phyloP scores from a whole-genome alignment of 2,888 invertebrate genomes.

The Cotesia congregata region DNA sequence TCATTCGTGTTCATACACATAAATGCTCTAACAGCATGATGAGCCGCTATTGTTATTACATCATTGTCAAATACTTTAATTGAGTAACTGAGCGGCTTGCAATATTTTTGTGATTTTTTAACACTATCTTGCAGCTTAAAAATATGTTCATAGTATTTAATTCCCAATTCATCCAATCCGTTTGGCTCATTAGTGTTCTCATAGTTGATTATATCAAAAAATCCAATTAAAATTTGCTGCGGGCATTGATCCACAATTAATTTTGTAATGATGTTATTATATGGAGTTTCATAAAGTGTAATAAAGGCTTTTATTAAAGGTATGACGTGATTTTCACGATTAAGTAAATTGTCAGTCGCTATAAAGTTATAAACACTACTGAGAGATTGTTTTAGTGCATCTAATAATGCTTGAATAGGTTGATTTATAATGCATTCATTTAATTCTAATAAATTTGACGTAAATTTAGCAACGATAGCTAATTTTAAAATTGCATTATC shows the following conservation, averaged over 20 bases:
- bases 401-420: conserved; percentile 39
- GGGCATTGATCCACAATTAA: conserved; percentile 52
- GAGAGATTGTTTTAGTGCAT: conserved; percentile 48
- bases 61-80: conserved; percentile 42
- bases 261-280: conserved; percentile 49
- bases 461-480: conserved; percentile 54
- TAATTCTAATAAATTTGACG: conserved; percentile 55
- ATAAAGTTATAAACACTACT: conserved; percentile 47
- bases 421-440: conserved; percentile 43
- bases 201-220: conserved; percentile 52
- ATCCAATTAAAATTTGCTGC: conserved; percentile 45
- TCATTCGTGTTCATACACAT: conserved; percentile 51
- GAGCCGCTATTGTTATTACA: conserved; percentile 53
- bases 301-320: conserved; percentile 53
- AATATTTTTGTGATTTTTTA: conserved; percentile 33
- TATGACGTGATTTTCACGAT: conserved; percentile 32
- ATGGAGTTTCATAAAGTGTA: conserved; percentile 51
- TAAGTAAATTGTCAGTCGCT: neutral
- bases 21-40: conserved; percentile 56
- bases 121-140: conserved; percentile 26
- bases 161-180: conserved; percentile 19
- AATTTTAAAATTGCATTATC: conserved; percentile 52
- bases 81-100: conserved; percentile 6
- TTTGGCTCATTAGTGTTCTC: conserved; percentile 38
- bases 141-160: conserved; percentile 40